These are phyloP conservation scores for Conops quadrifasciatus DNA, from an alignment of 2,888 invertebrate species.

Conservation along the genomic window DNA sequence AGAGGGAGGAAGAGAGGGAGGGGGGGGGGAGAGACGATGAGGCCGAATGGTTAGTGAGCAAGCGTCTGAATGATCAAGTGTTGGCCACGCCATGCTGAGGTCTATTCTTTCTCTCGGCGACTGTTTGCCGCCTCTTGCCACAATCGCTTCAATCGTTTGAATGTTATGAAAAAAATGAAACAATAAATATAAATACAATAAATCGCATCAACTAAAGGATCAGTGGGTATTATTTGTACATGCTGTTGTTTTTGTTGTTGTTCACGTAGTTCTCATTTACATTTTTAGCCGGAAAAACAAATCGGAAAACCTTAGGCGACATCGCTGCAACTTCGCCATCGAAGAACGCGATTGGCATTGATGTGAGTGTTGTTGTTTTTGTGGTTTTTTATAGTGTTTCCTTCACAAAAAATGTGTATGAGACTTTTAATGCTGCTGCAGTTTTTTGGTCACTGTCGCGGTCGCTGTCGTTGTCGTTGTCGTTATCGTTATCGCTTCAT, in stretches of 20 bases:
- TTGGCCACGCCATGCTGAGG: too few relatives aligned
- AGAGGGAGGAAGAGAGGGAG: too few relatives aligned
- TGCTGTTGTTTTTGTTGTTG: too few relatives aligned
- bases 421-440: conserved; percentile 1
- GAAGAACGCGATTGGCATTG: neutral
- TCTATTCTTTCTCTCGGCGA: too few relatives aligned
- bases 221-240: neutral
- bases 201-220: neutral
- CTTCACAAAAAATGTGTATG: neutral
- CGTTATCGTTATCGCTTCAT: neutral
- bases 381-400: neutral
- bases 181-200: neutral
- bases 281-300: conserved; percentile 21
- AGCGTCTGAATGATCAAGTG: too few relatives aligned
- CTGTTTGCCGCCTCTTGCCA: neutral
- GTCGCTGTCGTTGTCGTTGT: neutral
- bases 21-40: too few relatives aligned
- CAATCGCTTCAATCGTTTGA: neutral
- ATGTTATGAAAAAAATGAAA: conserved; percentile 1
- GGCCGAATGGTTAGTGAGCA: too few relatives aligned
- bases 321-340: conserved; percentile 1
- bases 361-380: conserved; percentile 10
- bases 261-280: conserved; percentile 21
- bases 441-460: neutral
- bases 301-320: neutral